Evolutionary conservation across 2,797 vertebrate species (phyloP).

Genomic region (Oryzias sinensis): DNA sequence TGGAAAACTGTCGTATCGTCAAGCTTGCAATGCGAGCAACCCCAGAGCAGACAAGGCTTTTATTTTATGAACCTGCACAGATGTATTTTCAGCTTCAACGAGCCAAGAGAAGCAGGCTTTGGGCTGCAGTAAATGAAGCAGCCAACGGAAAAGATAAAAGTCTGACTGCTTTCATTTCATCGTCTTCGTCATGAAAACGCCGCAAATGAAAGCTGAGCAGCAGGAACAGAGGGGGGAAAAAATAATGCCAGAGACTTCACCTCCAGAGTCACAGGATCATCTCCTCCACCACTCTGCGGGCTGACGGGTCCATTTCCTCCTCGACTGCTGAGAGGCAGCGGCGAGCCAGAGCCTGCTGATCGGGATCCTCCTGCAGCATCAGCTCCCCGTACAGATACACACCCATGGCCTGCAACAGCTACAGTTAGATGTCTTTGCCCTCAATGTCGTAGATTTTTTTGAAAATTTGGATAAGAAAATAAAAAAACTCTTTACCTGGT

Average conservation of each 20-base stretch:
- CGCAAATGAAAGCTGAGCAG: not conserved
- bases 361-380: constrained; percentile 89
- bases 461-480: not conserved
- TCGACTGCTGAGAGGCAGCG: constrained; percentile 81
- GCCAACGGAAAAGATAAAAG: not conserved
- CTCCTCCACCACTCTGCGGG: constrained; percentile 86
- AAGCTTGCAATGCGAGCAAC: constrained; percentile 10
- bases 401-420: constrained; percentile 89
- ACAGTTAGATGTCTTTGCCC: not conserved
- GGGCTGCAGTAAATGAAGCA: not conserved
- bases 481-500: constrained; percentile 79
- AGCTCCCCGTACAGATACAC: constrained; percentile 96
- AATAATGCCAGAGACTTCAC: constrained; percentile 30
- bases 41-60: constrained; percentile 2
- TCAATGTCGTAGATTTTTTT: not conserved
- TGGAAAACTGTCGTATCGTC: not conserved
- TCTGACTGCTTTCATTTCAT: not conserved
- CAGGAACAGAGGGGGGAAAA: not conserved
- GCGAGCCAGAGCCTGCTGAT: constrained; percentile 87
- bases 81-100: constrained; percentile 6
- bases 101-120: not conserved
- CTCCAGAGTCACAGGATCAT: constrained; percentile 85
- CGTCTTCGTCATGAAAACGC: not conserved
- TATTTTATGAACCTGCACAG: constrained; percentile 19
- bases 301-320: constrained; percentile 87